phyloP scores from a whole-genome alignment of 2,113 vertebrate species.

The Pan troglodytes region NHGRI_mPanTro3-v2.1_pri NC_072419.2:69170501-69171000 shows the following conservation, averaged over 20 bases:
- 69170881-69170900: not conserved
- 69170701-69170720: not conserved
- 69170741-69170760: not conserved
- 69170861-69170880: not conserved
- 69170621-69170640: not conserved
- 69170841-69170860: too few species aligned
- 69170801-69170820: rapidly evolving
- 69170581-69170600: not conserved
- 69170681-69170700: not conserved
- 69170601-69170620: not conserved
- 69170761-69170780: not conserved
- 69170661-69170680: not conserved
- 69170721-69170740: not conserved
- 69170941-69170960: not conserved
- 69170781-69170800: rapidly evolving
- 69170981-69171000: not conserved
- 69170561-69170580: not conserved
- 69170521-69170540: not conserved
- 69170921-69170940: not conserved
- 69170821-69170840: not conserved
- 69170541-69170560: not conserved
- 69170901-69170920: not conserved
- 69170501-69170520: not conserved
- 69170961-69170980: not conserved
- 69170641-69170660: not conserved